A percentile compares a stretch with the other conserved stretches of the same genome.
These are phyloP conservation scores for Strigamia crassipes DNA, from an alignment of 2,888 invertebrate genomes.

Conservation along the genomic window DNA sequence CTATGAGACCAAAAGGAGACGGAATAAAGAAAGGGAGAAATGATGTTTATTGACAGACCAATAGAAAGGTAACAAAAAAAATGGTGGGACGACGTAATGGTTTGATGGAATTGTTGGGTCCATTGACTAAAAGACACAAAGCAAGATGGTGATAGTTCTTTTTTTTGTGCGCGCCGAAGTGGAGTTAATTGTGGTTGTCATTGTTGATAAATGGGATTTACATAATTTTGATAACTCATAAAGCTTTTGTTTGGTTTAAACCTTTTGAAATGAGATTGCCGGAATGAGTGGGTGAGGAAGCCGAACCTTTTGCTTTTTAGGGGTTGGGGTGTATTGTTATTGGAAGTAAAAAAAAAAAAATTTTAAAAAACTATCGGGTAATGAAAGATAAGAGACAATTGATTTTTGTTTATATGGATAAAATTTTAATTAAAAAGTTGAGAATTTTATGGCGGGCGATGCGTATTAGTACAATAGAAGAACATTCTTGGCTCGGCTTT, in stretches of 20 bases:
- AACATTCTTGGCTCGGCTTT: background rate
- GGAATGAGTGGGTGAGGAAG: background rate
- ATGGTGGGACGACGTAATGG: background rate
- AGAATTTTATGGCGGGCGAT: background rate
- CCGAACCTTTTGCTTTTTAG: too few species aligned
- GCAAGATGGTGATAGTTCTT: background rate
- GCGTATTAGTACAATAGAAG: background rate
- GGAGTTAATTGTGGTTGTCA: background rate
- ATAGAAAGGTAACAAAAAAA: background rate
- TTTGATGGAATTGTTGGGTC: background rate
- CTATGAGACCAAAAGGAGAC: background rate
- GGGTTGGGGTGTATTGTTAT: background rate
- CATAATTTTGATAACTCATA: background rate
- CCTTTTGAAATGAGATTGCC: background rate
- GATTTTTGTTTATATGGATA: background rate
- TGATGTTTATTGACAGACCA: background rate
- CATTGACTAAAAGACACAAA: background rate
- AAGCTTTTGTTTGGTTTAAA: background rate
- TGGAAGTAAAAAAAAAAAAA: background rate
- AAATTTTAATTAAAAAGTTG: background rate
- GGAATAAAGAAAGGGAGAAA: slow-evolving; percentile 3
- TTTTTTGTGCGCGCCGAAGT: background rate
- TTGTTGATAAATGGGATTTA: background rate
- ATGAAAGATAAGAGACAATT: background rate
- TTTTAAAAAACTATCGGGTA: background rate